Conservation (phyloP, 2,113 vertebrate species). For the Tringa solitaria region DNA sequence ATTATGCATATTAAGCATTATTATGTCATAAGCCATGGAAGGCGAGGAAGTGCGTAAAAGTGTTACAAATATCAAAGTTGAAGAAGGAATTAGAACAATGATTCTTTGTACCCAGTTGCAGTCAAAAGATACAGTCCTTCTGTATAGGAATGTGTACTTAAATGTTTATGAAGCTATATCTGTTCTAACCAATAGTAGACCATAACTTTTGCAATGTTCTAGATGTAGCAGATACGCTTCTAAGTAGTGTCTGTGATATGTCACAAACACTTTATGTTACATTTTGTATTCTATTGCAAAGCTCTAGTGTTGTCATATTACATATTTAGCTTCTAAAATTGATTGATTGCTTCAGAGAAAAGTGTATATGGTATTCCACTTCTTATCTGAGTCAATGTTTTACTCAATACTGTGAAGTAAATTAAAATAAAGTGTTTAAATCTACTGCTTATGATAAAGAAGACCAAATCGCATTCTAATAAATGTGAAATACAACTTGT, state of each 20-base stretch:
- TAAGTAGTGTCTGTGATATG: background rate
- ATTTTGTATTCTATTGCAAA: constrained; percentile 50
- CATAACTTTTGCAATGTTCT: background rate
- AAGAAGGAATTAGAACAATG: background rate
- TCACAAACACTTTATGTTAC: constrained; percentile 43
- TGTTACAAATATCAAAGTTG: background rate
- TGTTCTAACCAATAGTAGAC: background rate
- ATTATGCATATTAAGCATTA: too few relatives aligned
- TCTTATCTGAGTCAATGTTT: constrained; percentile 72
- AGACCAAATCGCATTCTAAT: constrained; percentile 76
- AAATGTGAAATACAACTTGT: constrained; percentile 80
- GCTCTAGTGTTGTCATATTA: constrained; percentile 57
- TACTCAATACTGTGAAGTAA: constrained; percentile 69
- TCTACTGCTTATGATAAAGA: constrained; percentile 79
- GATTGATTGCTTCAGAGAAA: constrained; percentile 67
- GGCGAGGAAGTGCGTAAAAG: background rate
- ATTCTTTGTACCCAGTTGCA: background rate
- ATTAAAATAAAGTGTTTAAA: constrained; percentile 82
- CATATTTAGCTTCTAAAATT: constrained; percentile 68
- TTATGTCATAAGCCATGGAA: background rate
- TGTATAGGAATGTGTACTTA: background rate
- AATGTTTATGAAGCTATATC: background rate
- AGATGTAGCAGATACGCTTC: background rate
- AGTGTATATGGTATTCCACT: constrained; percentile 55
- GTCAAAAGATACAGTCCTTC: background rate